Conservation (phyloP, 2,113 vertebrate species). For the Alethe diademata region DNA sequence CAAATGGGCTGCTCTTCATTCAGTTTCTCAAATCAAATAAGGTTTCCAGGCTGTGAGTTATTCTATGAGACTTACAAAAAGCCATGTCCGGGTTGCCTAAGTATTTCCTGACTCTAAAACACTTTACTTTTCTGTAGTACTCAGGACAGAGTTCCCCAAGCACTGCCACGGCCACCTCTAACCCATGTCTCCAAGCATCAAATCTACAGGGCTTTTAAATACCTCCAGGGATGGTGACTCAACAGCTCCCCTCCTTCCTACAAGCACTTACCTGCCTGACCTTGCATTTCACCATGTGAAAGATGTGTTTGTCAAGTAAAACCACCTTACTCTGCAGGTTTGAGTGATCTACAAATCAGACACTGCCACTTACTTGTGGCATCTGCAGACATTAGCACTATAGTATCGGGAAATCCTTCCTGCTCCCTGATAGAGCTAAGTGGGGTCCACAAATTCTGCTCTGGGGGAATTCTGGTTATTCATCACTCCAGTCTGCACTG, state of each 20-base stretch:
- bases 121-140: not conserved
- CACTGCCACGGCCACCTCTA: not conserved
- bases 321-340: not conserved
- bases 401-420: not conserved
- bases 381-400: not conserved
- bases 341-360: not conserved
- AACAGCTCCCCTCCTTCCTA: not conserved
- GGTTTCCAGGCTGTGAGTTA: not conserved
- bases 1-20: not conserved
- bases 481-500: accelerated
- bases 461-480: not conserved
- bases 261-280: not conserved
- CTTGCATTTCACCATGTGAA: not conserved
- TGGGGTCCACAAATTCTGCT: not conserved
- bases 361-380: not conserved
- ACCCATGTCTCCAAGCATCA: not conserved
- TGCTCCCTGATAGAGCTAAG: not conserved
- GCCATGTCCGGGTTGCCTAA: not conserved
- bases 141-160: not conserved
- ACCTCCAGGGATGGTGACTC: not conserved
- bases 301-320: not conserved
- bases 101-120: not conserved
- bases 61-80: not conserved
- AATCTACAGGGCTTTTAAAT: not conserved
- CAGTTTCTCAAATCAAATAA: not conserved